Evolutionary conservation across 2,888 invertebrate species (phyloP).

Genomic region (Phorcus lineatus): DNA sequence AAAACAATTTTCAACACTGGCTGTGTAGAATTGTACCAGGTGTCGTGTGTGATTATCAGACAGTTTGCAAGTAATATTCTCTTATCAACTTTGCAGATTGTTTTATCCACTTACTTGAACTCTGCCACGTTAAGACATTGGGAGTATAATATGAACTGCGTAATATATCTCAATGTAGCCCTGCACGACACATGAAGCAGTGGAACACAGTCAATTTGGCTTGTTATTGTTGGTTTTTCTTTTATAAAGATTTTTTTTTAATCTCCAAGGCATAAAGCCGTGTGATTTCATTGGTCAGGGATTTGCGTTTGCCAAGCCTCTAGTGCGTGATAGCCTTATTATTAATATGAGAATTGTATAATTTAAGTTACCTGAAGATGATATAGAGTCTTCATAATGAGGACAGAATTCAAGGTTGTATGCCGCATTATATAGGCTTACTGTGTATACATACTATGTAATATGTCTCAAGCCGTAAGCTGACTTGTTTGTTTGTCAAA

Average conservation of each 20-base stretch:
- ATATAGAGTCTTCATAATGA: not conserved
- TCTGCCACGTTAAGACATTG: not conserved
- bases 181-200: not conserved
- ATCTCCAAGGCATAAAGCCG: not conserved
- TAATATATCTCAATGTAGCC: not conserved
- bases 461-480: not conserved
- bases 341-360: constrained; percentile 14
- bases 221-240: constrained; percentile 13
- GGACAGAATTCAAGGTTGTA: not conserved
- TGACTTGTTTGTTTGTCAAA: constrained; percentile 9
- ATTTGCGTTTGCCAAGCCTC: constrained; percentile 23
- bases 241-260: not conserved
- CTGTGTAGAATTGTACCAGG: constrained; percentile 18
- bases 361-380: constrained; percentile 14
- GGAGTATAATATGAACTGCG: constrained; percentile 1
- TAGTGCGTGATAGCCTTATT: constrained; percentile 24
- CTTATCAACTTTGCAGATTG: not conserved
- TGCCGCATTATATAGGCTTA: constrained; percentile 4
- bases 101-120: constrained; percentile 3
- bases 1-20: constrained; percentile 4
- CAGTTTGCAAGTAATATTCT: not conserved
- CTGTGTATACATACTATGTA: constrained; percentile 5
- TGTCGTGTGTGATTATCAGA: constrained; percentile 4
- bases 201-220: not conserved
- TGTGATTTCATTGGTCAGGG: constrained; percentile 32